Base-by-base conservation (phyloP, 2,888 invertebrate genomes). In the Lithophane socia region DNA sequence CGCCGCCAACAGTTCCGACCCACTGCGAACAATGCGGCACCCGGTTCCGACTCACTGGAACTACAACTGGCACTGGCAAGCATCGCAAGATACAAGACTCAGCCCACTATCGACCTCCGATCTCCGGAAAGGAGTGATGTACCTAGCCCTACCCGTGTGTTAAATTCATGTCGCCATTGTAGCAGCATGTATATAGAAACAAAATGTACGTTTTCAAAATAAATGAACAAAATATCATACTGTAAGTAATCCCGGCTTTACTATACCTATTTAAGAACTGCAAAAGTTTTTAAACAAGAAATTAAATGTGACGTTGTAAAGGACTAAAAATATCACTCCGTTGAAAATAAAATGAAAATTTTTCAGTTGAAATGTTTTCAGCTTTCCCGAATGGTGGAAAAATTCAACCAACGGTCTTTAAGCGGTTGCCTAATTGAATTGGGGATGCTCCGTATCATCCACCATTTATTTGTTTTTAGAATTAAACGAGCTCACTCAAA, bases 391-490 rank as follows among this genome's bases (percentile, higher is more conserved):
- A 56, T 24, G 0, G n/a, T n/a, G n/a, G n/a, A n/a, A n/a, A n/a
- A 29, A 58, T 58, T 21, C n/a, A n/a, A 44, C 21, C 18, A 61
- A n/a, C 37, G 61, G 52, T 52, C 16, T 44, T 76, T 2, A 63
- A 52, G n/a, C 44, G 56, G 66, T 64, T 54, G 21, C 49, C 3
- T 71, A 68, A 71, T 71, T 71, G 56, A 67, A 82, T 67, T 64
- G 52, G 3, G 70, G 37, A 29, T 71, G 56, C 64, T 44, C 44
- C n/a, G 16, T 67, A n/a, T 68, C 52, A 44, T 68, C n/a, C 54
- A 29, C 37, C 71, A 44, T 68, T 60, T 82, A 71, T 64, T 82
- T 80, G 71, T 71, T 63, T 83, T 47, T 18, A 18, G 58, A 66
- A 77, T 71, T 67, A 67, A 66, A 52, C 13, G 21, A 60, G 12